Evolutionary conservation across 2,888 invertebrate genomes (phyloP), one percentile per base, ranked within the genome.

Genomic region (Laothoe populi): DNA sequence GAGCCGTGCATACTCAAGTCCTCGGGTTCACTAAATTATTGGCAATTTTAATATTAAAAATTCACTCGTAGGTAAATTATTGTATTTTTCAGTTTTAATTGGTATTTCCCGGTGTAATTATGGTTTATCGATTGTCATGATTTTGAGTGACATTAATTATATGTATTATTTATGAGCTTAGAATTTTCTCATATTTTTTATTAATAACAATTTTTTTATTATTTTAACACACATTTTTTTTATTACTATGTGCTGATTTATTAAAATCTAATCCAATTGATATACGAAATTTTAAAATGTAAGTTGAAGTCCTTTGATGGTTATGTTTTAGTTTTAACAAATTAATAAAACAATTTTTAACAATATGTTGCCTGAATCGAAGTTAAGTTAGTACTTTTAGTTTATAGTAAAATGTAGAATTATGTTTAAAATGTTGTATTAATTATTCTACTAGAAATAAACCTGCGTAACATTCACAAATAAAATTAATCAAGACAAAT

Each of bases 1-100:
- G 73, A 21, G 38, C 13, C 53, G 46, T 59, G 58, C 62, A 62
- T 62, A 59, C 40, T 58, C 58, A 48, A 48, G 26, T 19, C 19
- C 40, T 58, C 35, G 46, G 24, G 45, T 60, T 42, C 48, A 31
- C 53, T 61, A 61, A 58, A 62, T 58, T 58, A 57, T 38, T 57
- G 44, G 45, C 45, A 46, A 62, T 57, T 62, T 62, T 8, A 62
- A 40, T 46, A 58, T 62, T 40, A 58, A 62, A 48, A 23, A 53
- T 42, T 40, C 24, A 16, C 10, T 11, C 7, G 24, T 24, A 16
- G 11, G 57, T 40, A 11, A 16, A 42, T 40, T 42, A 11, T 16
- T 11, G 13, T 58, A 58, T 40, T 24, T 49, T 58, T 58, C 24
- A 23, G 24, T 58, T 40, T 40, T 40, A 24, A 42, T 23, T 13